Base-by-base conservation (phyloP, 2,888 invertebrate genomes). In the Acrobasis suavella region DNA sequence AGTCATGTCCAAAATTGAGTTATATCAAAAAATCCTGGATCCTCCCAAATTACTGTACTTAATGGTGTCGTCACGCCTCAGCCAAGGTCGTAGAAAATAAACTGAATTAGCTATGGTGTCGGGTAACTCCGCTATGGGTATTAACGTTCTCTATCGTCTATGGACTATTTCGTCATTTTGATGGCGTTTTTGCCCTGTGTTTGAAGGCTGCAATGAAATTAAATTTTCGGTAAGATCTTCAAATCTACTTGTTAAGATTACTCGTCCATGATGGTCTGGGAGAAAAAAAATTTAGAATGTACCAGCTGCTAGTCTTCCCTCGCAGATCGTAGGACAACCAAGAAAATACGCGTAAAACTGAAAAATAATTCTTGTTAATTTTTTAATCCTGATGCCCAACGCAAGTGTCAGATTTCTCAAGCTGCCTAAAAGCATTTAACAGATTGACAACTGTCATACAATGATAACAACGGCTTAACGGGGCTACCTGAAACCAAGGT, bases 21-120 rank as follows among this genome's bases (percentile, higher is more conserved):
- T 50, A 67, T 50, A 38, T 62, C 60, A 62, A 67, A 62, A 62
- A 62, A 62, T 62, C 55, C 49, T 17, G 55, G 54, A 38, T 54
- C 52, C 62, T 17, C 55, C 49, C 49, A 62, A 55, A 55, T 62
- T 55, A 62, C 32, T 7, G 38, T 37, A 10, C 37, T 22, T 22
- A 49, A 17, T 58, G 52, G 16, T 46, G 22, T 54, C 9, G 49
- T 46, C 32, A 59, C 50, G 49, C 38, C 16, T 54, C 59, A 46
- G 7, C 54, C 60, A 67, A 67, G 67, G 65, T 63, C 65, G 60
- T 62, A 64, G 66, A 68, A 68, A 67, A 64, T 56, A 63, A 62
- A 64, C 64, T 38, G 46, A 52, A 62, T 65, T 58, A 63, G 67
- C 32, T 58, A 52, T 64, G 64, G 60, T 60, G 64, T 60, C 62